Base-by-base conservation (phyloP, 2,113 vertebrate genomes). In the Thunnus thynnus region DNA sequence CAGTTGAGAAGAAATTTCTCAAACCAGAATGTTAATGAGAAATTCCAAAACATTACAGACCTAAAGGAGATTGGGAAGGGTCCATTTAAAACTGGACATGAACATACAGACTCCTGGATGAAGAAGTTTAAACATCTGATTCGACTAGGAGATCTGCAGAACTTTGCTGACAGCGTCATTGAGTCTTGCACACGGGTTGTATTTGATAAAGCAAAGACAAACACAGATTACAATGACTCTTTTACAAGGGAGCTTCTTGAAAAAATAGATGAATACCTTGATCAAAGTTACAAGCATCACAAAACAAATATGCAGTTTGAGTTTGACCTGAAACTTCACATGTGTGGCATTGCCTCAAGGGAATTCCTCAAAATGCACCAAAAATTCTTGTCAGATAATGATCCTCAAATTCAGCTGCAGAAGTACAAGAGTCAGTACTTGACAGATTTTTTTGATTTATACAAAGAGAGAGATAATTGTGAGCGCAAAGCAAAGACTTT, bases 201-300 rank as follows among this genome's bases (percentile, higher is more conserved):
- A 2, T 0, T 20, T 32, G 73, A 85, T 13, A 80, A 12, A 13
- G 12, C 69, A 9, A 74, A 78, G 1, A 54, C 80, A 10, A 63
- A 82, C 5, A 1, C 0, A 25, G 93, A 95, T 69, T 95, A 94
- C 36, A 18, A 85, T 72, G 88, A 90, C 0, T 80, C 9, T 20
- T 76, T 89, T 0, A 14, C 67, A 27, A 74, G 10, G 9, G 76
- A 91, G 0, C 73, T 94, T 76, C 44, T 92, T 0, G 54, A 71
- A 12, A 88, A 76, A 12, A 48, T 91, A 5, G 88, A 93, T 48
- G 7, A 63, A 18, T 22, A 1, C 3, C 57, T 93, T 2, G n/a
- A n/a, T n/a, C 1, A 58, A 58, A 0, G 62, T 3, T 1, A 0
- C 3, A 13, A 51, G 2, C 4, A 2, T 0, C 50, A 48, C 10